phyloP scores from a whole-genome alignment of 2,113 vertebrate species.

The Phycodurus eques region DNA sequence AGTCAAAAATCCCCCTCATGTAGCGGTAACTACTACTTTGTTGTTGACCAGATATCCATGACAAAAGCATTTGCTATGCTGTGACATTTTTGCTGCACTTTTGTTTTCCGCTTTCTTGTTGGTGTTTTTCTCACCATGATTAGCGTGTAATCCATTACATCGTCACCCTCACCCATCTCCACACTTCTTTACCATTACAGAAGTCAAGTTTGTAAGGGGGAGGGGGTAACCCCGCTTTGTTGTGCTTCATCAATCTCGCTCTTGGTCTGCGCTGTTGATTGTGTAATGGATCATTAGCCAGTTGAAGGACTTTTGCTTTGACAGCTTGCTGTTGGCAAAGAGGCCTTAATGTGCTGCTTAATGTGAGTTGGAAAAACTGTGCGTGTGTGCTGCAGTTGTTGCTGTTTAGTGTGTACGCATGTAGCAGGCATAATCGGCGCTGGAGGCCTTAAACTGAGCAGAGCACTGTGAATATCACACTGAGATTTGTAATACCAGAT shows the following conservation, averaged over 20 bases:
- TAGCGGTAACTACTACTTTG: neutral
- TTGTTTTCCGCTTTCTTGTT: constrained; percentile 14
- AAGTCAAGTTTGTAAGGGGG: constrained; percentile 18
- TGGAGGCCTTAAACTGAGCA: constrained; percentile 56
- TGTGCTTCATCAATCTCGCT: constrained; percentile 42
- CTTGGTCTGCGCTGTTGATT: constrained; percentile 38
- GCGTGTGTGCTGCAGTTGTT: constrained; percentile 28
- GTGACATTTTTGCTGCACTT: constrained; percentile 8
- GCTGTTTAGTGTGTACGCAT: constrained; percentile 34
- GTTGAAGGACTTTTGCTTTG: constrained; percentile 50
- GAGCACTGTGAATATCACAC: constrained; percentile 54
- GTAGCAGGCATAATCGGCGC: constrained; percentile 56
- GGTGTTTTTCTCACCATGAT: constrained; percentile 25
- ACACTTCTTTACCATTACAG: constrained; percentile 11
- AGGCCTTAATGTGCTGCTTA: constrained; percentile 46
- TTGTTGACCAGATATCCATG: constrained; percentile 2
- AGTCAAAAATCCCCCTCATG: neutral
- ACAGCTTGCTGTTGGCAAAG: constrained; percentile 44
- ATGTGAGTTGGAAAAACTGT: constrained; percentile 29
- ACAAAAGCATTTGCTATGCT: constrained; percentile 12
- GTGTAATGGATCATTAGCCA: constrained; percentile 62
- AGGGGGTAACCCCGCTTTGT: constrained; percentile 45
- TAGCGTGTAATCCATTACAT: constrained; percentile 42
- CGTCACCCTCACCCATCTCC: constrained; percentile 12
- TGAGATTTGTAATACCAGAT: constrained; percentile 67